Base-by-base conservation (phyloP, 2,113 vertebrate species). In the Lathamus discolor region DNA sequence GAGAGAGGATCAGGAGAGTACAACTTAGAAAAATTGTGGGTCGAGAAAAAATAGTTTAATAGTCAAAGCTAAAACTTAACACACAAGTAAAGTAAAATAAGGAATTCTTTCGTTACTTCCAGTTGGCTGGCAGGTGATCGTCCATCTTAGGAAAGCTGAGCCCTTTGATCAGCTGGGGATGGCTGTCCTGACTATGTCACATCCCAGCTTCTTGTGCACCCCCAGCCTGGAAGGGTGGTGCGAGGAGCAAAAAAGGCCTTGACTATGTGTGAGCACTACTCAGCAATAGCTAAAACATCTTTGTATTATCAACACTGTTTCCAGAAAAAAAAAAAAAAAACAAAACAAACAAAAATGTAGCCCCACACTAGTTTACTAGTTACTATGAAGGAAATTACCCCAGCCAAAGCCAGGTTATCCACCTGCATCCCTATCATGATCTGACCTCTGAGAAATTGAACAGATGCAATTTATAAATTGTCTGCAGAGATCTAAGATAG, bases 241-340 rank as follows among this genome's bases (percentile, higher is more conserved):
- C 4, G 9, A 49, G 19, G 14, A 5, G 6, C 28, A 67, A 25
- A 69, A 55, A 67, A 29, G 8, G 10, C 24, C 22, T 61, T 46
- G 22, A 13, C 0, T 0, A 6, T 76, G 17, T 16, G 7, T 35
- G 2, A 72, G 33, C 15, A 5, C n/a, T 22, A 9, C 9, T 49
- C 39, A 66, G 20, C 6, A 49, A 7, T 3, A 28, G 13, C 13
- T 7, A 57, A 62, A 90, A 13, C 1, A 10, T 28, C n/a, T 27
- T 23, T 23, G 28, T 19, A 16, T 28, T 39, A 24, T 16, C 17
- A 39, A 7, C 23, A 4, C 6, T 33, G 5, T 13, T 87, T 76
- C 31, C 41, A 51, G 23, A 18, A 84, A 22, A 76, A 62, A 67
- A 33, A 9, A 33, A 9, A 41, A 41, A 41, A 41, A 41, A 11